Conservation (phyloP, 1,140 invertebrate species). For the Aphelinus certus region DNA sequence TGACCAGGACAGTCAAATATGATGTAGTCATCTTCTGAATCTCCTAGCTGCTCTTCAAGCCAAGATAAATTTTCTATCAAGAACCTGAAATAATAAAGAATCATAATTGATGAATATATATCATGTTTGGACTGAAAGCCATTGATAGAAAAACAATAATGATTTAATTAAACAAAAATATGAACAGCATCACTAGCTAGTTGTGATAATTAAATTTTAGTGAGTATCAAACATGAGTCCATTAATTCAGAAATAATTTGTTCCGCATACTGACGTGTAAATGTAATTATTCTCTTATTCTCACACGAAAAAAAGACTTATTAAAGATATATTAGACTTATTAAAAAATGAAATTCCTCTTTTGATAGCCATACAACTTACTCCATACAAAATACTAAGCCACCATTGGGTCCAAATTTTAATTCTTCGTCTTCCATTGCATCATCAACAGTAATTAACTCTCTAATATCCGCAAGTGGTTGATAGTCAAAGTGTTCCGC, state of each 20-base stretch:
- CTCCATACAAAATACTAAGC: conserved; percentile 96
- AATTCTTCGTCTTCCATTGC: conserved; percentile 96
- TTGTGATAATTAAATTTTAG: no score
- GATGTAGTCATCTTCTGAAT: conserved; percentile 90
- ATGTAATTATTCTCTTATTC: no score
- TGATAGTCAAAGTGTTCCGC: conserved; percentile 96
- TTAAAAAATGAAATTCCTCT: background rate
- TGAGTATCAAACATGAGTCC: no score
- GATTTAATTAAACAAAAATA: background rate
- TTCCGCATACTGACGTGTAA: no score
- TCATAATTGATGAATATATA: background rate
- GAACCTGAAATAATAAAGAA: conserved; percentile 70
- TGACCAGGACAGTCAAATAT: conserved; percentile 99
- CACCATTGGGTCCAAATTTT: conserved; percentile 97
- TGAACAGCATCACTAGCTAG: no score
- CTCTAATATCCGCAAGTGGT: conserved; percentile 87
- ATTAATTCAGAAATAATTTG: no score
- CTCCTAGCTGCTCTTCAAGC: conserved; percentile 85
- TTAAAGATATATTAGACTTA: background rate
- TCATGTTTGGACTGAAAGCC: background rate
- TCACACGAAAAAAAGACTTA: background rate
- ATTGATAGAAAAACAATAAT: background rate
- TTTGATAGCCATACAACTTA: conserved; percentile 63
- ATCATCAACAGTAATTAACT: conserved; percentile 95
- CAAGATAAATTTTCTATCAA: conserved; percentile 91